Evolutionary conservation across 2,113 vertebrate genomes (phyloP).

Genomic region (Sisor rabdophorus): DNA sequence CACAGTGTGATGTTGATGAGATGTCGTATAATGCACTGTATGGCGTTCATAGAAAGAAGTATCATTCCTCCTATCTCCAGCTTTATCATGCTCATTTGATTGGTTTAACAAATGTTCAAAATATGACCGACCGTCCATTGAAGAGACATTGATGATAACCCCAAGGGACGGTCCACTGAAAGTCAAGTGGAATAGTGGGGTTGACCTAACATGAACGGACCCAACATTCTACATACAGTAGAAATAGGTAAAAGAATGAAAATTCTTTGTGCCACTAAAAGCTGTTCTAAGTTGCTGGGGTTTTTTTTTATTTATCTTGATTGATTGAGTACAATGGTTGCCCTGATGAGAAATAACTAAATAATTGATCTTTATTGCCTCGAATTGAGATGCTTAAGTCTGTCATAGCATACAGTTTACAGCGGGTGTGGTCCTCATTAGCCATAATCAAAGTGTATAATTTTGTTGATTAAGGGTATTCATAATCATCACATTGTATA

Average conservation of each 20-base stretch:
- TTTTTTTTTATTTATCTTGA: conserved; percentile 9
- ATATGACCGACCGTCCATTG: conserved; percentile 65
- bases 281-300: neutral
- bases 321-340: conserved; percentile 40
- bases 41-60: neutral
- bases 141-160: conserved; percentile 65
- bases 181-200: conserved; percentile 61
- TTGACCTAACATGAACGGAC: conserved; percentile 46
- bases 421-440: conserved; percentile 30
- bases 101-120: conserved; percentile 52
- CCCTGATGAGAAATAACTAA: conserved; percentile 31
- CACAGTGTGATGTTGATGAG: conserved; percentile 5
- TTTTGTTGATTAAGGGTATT: conserved; percentile 25
- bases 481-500: conserved; percentile 8
- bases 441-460: conserved; percentile 17
- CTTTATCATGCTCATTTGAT: neutral
- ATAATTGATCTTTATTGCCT: conserved; percentile 28
- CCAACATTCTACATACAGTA: conserved; percentile 53
- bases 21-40: conserved; percentile 7
- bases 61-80: neutral
- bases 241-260: neutral
- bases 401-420: conserved; percentile 16
- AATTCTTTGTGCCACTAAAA: conserved; percentile 5
- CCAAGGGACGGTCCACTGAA: conserved; percentile 61
- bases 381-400: conserved; percentile 15